Percentiles rank a stretch among this genome's conserved stretches.
Conservation (phyloP, 2,888 invertebrate genomes). For the Pristionchus fissidentatus region DNA sequence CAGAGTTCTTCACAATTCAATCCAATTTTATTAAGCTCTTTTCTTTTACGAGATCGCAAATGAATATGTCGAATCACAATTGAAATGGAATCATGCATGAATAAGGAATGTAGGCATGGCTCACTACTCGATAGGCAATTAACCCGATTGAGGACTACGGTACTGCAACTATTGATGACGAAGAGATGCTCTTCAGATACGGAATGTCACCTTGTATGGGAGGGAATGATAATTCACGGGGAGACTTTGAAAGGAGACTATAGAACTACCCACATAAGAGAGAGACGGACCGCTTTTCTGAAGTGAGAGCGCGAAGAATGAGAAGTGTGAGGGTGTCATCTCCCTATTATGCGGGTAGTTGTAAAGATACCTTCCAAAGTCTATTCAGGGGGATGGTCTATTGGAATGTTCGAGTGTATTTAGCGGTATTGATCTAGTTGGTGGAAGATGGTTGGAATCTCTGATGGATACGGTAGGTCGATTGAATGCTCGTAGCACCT, state of each 20-base stretch:
- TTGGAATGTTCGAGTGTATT: constrained; percentile 47
- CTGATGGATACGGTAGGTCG: neutral
- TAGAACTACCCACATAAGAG: no score
- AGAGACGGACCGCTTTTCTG: no score
- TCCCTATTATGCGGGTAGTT: no score
- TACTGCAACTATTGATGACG: neutral
- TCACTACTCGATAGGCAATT: neutral
- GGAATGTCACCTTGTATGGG: neutral
- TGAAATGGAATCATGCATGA: constrained; percentile 37
- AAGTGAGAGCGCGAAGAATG: no score
- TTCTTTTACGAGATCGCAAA: neutral
- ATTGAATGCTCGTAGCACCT: neutral
- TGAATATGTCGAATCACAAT: constrained; percentile 33
- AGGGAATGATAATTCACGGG: neutral
- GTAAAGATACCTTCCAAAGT: no score
- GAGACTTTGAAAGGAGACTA: no score
- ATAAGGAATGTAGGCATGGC: constrained; percentile 19
- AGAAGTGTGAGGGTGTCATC: no score
- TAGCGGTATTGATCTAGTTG: constrained; percentile 47
- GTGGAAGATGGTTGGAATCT: constrained; percentile 42
- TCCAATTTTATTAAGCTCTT: neutral
- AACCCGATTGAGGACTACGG: neutral
- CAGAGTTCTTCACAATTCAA: no score
- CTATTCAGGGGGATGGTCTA: constrained; percentile 29
- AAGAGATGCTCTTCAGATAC: neutral